Base-by-base conservation (phyloP, 2,113 vertebrate genomes). In the Numida meleagris region DNA sequence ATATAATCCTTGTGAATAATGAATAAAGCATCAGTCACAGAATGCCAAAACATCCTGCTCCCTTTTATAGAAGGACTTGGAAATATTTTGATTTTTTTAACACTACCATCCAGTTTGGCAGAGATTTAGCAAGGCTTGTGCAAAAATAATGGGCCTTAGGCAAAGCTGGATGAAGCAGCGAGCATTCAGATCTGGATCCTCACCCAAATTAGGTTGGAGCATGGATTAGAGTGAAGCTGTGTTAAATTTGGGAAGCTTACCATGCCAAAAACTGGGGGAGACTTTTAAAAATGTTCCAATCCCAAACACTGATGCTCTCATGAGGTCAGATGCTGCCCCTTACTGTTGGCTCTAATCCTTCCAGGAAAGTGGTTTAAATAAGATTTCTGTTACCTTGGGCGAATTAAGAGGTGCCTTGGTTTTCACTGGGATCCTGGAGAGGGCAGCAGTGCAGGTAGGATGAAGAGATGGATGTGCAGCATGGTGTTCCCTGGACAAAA, bases 141-240 rank as follows among this genome's bases (percentile, higher is more conserved):
- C 29, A 78, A 89, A 96, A 89, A 71, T 61, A 89, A 74, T 51
- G 83, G 20, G 79, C 94, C 85, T 89, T 86, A 67, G 80, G 89
- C 82, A 94, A 76, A 88, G 61, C 65, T 93, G 82, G 82, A 86
- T 87, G 83, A 63, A 86, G 77, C 51, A 72, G 46, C 48, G 61
- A 93, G 58, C 21, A 21, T 63, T 92, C 8, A 4, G 53, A 58
- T 77, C 72, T 82, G 75, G 72, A 77, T 92, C 78, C 31, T 86
- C 75, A 93, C 88, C 91, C 85, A 93, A 71, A 90, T 94, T 53
- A 86, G 59, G 61, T 76, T 86, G 73, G 46, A 91, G 72, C n/a
- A 31, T 23, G 57, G 61, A 71, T 65, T 74, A 68, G 72, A 57
- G 38, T 27, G 68, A 80, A 76, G 75, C 3, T 4, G 55, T 74